phyloP scores from a whole-genome alignment of 2,113 vertebrate species.

The Nyctereutes procyonoides region DNA sequence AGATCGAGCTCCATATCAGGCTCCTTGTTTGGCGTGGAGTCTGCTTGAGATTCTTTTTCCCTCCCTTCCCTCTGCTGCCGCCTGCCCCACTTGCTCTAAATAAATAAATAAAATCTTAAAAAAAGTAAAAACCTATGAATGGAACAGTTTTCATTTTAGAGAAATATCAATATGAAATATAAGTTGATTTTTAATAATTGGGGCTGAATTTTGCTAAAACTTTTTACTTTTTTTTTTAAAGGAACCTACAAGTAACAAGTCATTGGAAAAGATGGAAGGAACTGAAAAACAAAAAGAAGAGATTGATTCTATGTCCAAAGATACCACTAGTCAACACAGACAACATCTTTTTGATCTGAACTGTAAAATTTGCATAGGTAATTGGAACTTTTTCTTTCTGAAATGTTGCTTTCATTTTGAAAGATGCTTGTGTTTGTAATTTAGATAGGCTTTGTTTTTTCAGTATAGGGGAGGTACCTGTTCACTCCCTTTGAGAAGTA shows the following conservation, averaged over 20 bases:
- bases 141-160: neutral
- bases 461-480: neutral
- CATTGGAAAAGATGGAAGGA: slow-evolving; percentile 89
- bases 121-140: neutral
- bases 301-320: slow-evolving; percentile 87
- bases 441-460: slow-evolving; percentile 39
- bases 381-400: slow-evolving; percentile 48
- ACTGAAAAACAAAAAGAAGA: slow-evolving; percentile 89
- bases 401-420: neutral
- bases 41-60: neutral
- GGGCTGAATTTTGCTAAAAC: slow-evolving; percentile 35
- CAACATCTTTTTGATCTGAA: slow-evolving; percentile 98
- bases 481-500: neutral
- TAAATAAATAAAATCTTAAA: neutral
- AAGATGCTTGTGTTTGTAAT: slow-evolving; percentile 30
- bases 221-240: slow-evolving; percentile 73
- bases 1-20: neutral
- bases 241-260: slow-evolving; percentile 87
- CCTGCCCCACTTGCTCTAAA: neutral
- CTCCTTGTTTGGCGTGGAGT: neutral
- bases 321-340: slow-evolving; percentile 96
- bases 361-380: slow-evolving; percentile 99
- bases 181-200: neutral
- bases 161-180: neutral
- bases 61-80: neutral